Evolutionary conservation across 2,888 invertebrate species (phyloP), one percentile per base, ranked within the genome.

Genomic region (Tortricodes alternella): DNA sequence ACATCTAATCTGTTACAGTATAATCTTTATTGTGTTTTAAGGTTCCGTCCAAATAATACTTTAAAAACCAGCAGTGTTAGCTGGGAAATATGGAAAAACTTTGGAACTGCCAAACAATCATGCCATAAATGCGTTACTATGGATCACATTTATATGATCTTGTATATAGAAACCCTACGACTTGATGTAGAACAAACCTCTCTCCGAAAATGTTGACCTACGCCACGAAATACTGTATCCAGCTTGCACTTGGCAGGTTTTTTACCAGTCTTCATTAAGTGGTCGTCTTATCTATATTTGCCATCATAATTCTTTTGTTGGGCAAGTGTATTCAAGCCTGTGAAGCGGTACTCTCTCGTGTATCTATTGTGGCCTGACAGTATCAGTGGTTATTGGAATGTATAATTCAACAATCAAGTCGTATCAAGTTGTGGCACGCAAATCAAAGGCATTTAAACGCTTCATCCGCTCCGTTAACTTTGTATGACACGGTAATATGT

Each of bases 371-470:
- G 61, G 50, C 52, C 41, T 48, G 35, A 43, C 51, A 41, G 23
- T 53, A 44, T 46, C 38, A 29, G 19, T 51, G 59, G 53, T 66
- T 68, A 65, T 64, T 65, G 57, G 64, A 64, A 61, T 63, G 61
- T 59, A 59, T 65, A 66, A 65, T 60, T 63, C 50, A 56, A 58
- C 59, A 57, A 56, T 61, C 60, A 34, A 24, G 48, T n/a, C n/a
- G n/a, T 55, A 64, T 63, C 62, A 53, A 59, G 61, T 66, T 58
- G 56, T 43, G 24, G 24, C 43, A 35, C 43, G 24, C 43, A 24
- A 43, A 43, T 43, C 7, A n/a, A 23, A 29, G 34, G 13, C 24
- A 24, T 43, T 23, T 43, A n/a, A n/a, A n/a, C 43, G 43, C 23
- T 34, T 52, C 18, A 52, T 19, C 34, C 43, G 43, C 23, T 52